Evolutionary conservation across 2,888 invertebrate genomes (phyloP).

Genomic region (Meghimatium bilineatum): DNA sequence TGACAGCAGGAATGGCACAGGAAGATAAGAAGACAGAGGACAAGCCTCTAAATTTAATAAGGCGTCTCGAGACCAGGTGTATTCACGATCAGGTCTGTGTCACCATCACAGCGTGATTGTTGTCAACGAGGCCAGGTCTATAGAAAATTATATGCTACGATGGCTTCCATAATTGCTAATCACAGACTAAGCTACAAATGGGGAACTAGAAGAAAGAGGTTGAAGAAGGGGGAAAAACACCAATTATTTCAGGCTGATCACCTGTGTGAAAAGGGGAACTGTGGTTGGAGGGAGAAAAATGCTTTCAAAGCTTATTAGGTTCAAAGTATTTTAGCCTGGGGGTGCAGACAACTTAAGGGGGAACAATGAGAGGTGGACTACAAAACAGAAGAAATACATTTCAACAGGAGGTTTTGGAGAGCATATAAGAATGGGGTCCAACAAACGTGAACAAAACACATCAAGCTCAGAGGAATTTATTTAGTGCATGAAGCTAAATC

Average conservation of each 20-base stretch:
- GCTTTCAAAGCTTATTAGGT: background rate
- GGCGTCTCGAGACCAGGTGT: background rate
- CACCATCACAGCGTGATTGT: background rate
- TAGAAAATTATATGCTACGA: conserved; percentile 13
- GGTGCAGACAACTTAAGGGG: background rate
- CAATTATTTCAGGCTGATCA: background rate
- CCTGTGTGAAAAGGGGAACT: background rate
- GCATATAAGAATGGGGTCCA: background rate
- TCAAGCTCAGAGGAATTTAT: background rate
- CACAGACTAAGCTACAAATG: background rate
- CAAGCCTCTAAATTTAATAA: background rate
- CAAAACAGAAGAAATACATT: background rate
- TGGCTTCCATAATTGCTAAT: conserved; percentile 12
- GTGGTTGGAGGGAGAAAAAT: too few relatives aligned
- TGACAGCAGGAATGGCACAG: background rate
- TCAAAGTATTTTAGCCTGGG: background rate
- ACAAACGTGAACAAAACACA: background rate
- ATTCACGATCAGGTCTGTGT: conserved; percentile 1
- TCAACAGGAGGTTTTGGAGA: background rate
- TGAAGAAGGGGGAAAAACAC: background rate
- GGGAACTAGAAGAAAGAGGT: background rate
- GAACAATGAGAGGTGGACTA: background rate
- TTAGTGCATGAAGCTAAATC: background rate
- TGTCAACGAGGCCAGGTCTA: background rate
- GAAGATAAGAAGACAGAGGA: background rate